phyloP scores from a whole-genome alignment of 2,888 invertebrate genomes.

The Drosophila bunnanda region DNA sequence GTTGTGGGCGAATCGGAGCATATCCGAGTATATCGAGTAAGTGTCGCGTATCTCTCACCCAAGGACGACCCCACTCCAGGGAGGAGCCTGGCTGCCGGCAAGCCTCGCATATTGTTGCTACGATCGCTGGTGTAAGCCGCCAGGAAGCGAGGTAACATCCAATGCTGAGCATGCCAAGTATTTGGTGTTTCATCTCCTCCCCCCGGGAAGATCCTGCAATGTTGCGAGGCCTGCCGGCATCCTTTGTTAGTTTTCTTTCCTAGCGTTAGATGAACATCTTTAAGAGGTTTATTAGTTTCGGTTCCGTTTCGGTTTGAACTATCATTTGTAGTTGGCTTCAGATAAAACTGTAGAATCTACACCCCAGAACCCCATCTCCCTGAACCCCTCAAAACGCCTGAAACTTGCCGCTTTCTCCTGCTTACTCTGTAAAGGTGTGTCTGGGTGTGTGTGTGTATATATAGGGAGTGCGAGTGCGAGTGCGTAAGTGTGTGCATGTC shows the following conservation, averaged over 20 bases:
- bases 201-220: neutral
- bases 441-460: slow-evolving; percentile 35
- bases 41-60: slow-evolving; percentile 28
- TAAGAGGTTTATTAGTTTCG: slow-evolving; percentile 37
- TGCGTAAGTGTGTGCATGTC: slow-evolving; percentile 20
- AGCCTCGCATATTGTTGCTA: neutral
- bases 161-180: neutral
- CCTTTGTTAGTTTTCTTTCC: slow-evolving; percentile 16
- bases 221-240: slow-evolving; percentile 23
- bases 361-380: neutral
- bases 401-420: slow-evolving; percentile 13
- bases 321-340: slow-evolving; percentile 46
- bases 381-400: neutral
- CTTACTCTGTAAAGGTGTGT: slow-evolving; percentile 14
- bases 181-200: neutral
- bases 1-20: slow-evolving; percentile 27
- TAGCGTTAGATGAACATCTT: slow-evolving; percentile 38
- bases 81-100: slow-evolving; percentile 21
- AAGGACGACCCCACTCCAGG: slow-evolving; percentile 25
- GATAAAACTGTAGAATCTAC: slow-evolving; percentile 18
- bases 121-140: too few species aligned
- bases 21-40: slow-evolving; percentile 27
- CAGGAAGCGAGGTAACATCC: too few species aligned
- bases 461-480: slow-evolving; percentile 20
- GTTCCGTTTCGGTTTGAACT: slow-evolving; percentile 38